Conservation (phyloP, 2,113 vertebrate genomes). For the Ginglymostoma cirratum region DNA sequence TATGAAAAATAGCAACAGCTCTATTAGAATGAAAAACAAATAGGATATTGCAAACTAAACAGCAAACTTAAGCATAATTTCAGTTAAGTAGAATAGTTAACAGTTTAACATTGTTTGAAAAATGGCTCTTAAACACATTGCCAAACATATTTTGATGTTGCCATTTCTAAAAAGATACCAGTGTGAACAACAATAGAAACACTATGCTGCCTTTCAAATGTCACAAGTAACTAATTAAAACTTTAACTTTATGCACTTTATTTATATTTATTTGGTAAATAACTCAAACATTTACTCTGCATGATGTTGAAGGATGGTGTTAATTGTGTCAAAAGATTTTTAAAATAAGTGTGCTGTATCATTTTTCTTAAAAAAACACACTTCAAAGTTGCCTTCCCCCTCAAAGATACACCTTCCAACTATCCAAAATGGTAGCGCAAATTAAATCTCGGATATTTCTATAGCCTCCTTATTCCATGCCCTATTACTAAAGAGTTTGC, state of each 20-base stretch:
- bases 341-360: neutral
- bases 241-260: slow-evolving; percentile 15
- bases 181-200: neutral
- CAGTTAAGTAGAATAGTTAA: neutral
- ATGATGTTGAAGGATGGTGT: neutral
- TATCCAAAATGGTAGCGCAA: neutral
- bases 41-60: neutral
- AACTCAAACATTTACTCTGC: neutral
- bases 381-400: neutral
- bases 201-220: neutral
- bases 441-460: neutral
- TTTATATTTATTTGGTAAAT: neutral
- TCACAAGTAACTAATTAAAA: neutral
- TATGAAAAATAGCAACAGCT: neutral
- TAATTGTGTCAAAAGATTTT: neutral
- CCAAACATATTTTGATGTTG: neutral
- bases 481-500: neutral
- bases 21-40: neutral
- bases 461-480: neutral
- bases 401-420: neutral
- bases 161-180: neutral
- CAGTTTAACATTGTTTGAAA: neutral
- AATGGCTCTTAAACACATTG: neutral
- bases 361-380: neutral
- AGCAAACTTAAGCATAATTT: neutral